phyloP scores from a whole-genome alignment of 2,888 invertebrate genomes.

The Xanthia togata region DNA sequence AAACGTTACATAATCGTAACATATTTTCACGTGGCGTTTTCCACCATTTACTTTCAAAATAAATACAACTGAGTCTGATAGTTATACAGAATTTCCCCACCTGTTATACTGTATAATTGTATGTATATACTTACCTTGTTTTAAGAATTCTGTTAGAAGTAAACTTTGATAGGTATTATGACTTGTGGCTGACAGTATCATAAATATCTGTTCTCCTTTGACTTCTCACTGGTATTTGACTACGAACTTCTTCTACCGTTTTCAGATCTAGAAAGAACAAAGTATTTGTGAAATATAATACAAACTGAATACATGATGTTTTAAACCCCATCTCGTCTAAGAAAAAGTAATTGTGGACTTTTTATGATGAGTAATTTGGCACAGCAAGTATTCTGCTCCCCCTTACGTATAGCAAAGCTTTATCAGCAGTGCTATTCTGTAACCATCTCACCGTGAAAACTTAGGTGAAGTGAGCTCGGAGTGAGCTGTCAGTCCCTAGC shows the following conservation, averaged over 20 bases:
- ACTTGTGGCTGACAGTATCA: conserved; percentile 80
- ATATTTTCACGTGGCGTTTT: not conserved
- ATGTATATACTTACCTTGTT: not conserved
- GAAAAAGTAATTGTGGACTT: too few relatives aligned
- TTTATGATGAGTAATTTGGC: too few relatives aligned
- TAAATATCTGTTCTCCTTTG: conserved; percentile 95
- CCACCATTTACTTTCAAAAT: not conserved
- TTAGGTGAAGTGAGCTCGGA: too few relatives aligned
- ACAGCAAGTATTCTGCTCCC: not conserved
- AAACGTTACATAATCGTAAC: not conserved
- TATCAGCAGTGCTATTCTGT: too few relatives aligned
- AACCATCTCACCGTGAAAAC: too few relatives aligned
- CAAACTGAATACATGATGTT: not conserved
- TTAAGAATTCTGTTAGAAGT: not conserved
- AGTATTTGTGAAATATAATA: not conserved
- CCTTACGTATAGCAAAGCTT: not conserved
- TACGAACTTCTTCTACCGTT: conserved; percentile 93
- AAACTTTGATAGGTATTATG: conserved; percentile 14
- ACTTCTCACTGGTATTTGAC: conserved; percentile 94
- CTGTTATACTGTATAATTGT: not conserved
- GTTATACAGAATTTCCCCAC: not conserved
- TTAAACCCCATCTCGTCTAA: not conserved
- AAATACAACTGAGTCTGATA: not conserved
- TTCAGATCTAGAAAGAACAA: conserved; percentile 91
- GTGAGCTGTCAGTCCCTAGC: too few relatives aligned